A percentile compares a stretch with the other conserved stretches of the same genome.
Evolutionary conservation across 2,797 vertebrate genomes (phyloP).

Genomic region (Holocentrus rufus): DNA sequence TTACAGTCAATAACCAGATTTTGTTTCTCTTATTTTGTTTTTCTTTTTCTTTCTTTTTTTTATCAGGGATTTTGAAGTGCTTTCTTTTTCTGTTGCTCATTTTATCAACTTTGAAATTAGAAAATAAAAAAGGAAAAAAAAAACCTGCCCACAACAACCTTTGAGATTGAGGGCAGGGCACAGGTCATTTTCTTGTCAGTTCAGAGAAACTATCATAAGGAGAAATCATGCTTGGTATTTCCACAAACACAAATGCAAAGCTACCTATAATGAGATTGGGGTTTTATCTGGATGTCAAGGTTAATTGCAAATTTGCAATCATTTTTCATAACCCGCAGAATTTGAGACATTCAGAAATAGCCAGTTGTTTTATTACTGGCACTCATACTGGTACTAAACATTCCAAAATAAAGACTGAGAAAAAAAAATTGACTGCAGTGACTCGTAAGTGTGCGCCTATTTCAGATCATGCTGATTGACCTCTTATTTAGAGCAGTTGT

Average conservation of each 20-base stretch:
- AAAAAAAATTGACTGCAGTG: constrained; percentile 82
- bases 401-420: constrained; percentile 86
- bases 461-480: constrained; percentile 87
- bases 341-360: constrained; percentile 82
- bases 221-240: constrained; percentile 80
- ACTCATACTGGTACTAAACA: constrained; percentile 86
- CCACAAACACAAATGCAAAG: constrained; percentile 82
- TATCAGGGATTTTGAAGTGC: constrained; percentile 83
- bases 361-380: constrained; percentile 81
- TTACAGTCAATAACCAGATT: constrained; percentile 76
- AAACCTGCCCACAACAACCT: constrained; percentile 76
- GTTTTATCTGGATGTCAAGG: constrained; percentile 86
- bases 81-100: constrained; percentile 81
- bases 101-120: constrained; percentile 79
- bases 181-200: constrained; percentile 78
- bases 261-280: constrained; percentile 82
- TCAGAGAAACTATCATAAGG: constrained; percentile 73
- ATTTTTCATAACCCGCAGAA: constrained; percentile 83
- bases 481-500: constrained; percentile 87
- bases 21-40: constrained; percentile 72
- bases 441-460: constrained; percentile 87
- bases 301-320: constrained; percentile 85
- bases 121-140: constrained; percentile 28
- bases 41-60: constrained; percentile 63
- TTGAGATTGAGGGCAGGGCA: constrained; percentile 76